Percentiles rank a stretch among this genome's conserved stretches.
phyloP scores from a whole-genome alignment of 64 coral and sea anemone species.

The Acropora yongei region DNA sequence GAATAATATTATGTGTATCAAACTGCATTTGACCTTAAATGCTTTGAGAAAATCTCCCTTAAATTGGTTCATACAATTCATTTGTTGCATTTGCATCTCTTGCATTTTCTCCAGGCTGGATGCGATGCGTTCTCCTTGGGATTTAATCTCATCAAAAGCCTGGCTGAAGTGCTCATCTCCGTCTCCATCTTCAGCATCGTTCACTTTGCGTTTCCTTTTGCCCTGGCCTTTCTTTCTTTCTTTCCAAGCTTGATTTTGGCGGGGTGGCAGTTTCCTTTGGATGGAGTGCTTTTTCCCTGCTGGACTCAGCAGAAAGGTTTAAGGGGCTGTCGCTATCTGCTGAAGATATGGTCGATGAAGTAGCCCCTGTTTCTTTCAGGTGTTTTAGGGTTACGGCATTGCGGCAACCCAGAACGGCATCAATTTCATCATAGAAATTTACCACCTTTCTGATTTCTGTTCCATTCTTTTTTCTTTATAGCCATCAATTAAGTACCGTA shows the following conservation, averaged over 20 bases:
- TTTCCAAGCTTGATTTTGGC: neutral
- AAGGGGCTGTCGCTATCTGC: neutral
- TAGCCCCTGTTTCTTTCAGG: neutral
- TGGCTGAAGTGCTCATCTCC: neutral
- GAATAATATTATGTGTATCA: neutral
- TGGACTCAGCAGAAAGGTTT: neutral
- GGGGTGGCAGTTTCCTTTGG: constrained; percentile 41
- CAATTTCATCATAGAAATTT: too few species aligned
- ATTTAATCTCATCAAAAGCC: neutral
- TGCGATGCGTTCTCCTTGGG: neutral
- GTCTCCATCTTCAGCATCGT: neutral
- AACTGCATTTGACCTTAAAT: too few species aligned
- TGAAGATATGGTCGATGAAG: neutral
- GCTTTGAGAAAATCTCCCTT: too few species aligned
- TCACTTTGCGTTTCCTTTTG: constrained; percentile 1
- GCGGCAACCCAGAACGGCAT: too few species aligned
- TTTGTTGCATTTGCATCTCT: constrained; percentile 11
- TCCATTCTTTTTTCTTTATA: constrained; percentile 48
- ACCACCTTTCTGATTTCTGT: neutral
- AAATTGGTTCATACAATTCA: neutral
- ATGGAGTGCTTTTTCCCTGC: constrained; percentile 11
- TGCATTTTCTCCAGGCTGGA: neutral
- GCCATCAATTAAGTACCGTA: neutral
- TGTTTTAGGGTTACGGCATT: neutral
- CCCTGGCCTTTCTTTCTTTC: too few species aligned